phyloP scores from a whole-genome alignment of 2,797 vertebrate species.

The Sebastes trivittatus region DNA sequence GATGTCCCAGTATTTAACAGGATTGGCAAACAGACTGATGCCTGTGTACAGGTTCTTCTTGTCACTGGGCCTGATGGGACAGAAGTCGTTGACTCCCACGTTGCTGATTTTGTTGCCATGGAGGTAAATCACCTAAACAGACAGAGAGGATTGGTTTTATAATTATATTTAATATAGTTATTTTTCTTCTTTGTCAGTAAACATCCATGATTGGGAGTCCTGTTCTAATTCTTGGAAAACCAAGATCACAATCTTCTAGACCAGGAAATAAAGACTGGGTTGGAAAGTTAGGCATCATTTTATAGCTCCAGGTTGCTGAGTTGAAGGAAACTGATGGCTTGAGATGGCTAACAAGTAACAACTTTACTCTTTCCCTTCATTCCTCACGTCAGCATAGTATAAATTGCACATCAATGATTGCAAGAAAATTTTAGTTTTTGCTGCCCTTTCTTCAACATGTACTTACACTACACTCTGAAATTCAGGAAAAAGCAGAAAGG shows the following conservation, averaged over 20 bases:
- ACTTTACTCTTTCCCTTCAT: background rate
- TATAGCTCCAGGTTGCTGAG: background rate
- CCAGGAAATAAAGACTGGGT: background rate
- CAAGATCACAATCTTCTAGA: background rate
- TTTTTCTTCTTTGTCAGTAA: background rate
- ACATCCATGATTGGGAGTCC: background rate
- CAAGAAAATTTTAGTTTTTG: background rate
- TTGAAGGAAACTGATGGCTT: background rate
- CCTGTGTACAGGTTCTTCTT: constrained; percentile 93
- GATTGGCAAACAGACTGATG: constrained; percentile 96
- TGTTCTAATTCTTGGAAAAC: background rate
- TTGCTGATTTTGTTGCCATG: constrained; percentile 92
- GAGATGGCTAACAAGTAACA: background rate
- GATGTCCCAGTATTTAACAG: constrained; percentile 94
- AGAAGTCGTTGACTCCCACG: constrained; percentile 96
- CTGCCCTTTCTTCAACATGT: background rate
- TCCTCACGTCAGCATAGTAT: background rate
- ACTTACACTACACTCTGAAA: background rate
- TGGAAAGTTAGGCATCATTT: background rate
- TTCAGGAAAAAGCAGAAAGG: background rate
- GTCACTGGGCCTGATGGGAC: constrained; percentile 79
- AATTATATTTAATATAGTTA: background rate
- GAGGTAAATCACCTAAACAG: constrained; percentile 90
- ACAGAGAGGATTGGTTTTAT: constrained; percentile 3
- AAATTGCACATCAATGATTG: background rate